Conservation (phyloP, 2,113 vertebrate species). For the Paralichthys olivaceus region DNA sequence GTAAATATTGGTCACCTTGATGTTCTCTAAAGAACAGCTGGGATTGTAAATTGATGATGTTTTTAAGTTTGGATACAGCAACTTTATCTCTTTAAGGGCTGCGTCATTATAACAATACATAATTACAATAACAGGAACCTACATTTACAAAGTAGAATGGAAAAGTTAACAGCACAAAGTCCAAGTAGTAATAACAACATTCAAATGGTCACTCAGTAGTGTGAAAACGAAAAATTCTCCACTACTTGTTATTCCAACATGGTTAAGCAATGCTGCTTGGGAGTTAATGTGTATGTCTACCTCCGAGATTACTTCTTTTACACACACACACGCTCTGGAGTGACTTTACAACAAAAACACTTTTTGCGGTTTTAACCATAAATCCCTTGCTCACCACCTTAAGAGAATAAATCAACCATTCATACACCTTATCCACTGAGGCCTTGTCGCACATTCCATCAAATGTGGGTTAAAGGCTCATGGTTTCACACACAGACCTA, state of each 20-base stretch:
- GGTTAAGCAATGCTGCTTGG: slow-evolving; percentile 34
- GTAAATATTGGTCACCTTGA: not conserved
- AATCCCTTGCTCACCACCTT: slow-evolving; percentile 23
- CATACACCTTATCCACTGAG: slow-evolving; percentile 9
- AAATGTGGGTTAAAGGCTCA: not conserved
- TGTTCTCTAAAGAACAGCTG: not conserved
- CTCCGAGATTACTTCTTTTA: too few species aligned
- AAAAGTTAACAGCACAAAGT: slow-evolving; percentile 30
- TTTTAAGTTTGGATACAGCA: not conserved
- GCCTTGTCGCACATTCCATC: slow-evolving; percentile 1
- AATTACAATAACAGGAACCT: not conserved
- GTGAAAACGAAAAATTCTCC: slow-evolving; percentile 46
- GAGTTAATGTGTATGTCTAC: slow-evolving; percentile 68
- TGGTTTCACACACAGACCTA: not conserved
- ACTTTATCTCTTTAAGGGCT: not conserved
- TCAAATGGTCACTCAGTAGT: slow-evolving; percentile 35
- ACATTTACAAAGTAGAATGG: not conserved
- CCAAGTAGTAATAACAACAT: slow-evolving; percentile 28
- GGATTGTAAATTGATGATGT: not conserved
- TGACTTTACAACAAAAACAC: not conserved
- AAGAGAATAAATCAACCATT: slow-evolving; percentile 67
- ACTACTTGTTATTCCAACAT: slow-evolving; percentile 36
- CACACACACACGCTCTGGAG: not conserved
- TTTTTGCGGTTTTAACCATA: slow-evolving; percentile 45
- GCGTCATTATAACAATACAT: not conserved